Base-by-base conservation (phyloP, 2,113 vertebrate species). In the Lampris incognitus region DNA sequence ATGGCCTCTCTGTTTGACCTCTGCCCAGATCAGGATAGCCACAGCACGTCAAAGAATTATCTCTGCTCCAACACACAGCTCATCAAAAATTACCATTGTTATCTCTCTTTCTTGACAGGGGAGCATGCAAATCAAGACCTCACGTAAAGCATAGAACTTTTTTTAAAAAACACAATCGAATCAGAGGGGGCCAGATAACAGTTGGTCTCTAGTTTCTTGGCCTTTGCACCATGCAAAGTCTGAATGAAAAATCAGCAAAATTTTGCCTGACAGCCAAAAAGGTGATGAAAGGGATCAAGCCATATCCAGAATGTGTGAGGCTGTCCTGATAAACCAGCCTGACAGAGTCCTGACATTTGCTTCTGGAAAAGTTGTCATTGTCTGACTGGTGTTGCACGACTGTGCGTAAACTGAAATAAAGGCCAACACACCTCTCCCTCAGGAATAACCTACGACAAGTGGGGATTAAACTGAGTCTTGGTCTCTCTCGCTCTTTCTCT, bases 231-330 rank as follows among this genome's bases (percentile, higher is more conserved):
- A 60, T n/a, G 60, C 1, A 4, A 54, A 24, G 24, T 24, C 56
- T 57, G 56, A 66, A 69, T 76, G 70, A 60, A 51, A 79, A 69
- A 82, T 66, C 79, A 72, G 70, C 74, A 54, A 71, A 87, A 66
- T 71, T 79, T 67, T 83, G 67, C 76, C 65, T 62, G 59, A 74
- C 73, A 72, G 63, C 63, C 5, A 52, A 78, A 75, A 72, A 81
- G 60, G 72, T 50, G 76, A 80, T 58, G 74, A 78, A 57, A 69
- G 66, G 39, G 58, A 57, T 69, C 39, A 11, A 68, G 51, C 38
- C 54, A n/a, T 58, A 9, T 1, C 2, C 81, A 54, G 65, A 75
- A 9, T 3, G 79, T 82, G 61, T 0, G 10, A 76, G 81, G 90
- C 76, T 78, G 49, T 66, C 66, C 46, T 65, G 44, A 78, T 56